Conservation (phyloP, 2,888 invertebrate species). For the Ypsolopha sequella region DNA sequence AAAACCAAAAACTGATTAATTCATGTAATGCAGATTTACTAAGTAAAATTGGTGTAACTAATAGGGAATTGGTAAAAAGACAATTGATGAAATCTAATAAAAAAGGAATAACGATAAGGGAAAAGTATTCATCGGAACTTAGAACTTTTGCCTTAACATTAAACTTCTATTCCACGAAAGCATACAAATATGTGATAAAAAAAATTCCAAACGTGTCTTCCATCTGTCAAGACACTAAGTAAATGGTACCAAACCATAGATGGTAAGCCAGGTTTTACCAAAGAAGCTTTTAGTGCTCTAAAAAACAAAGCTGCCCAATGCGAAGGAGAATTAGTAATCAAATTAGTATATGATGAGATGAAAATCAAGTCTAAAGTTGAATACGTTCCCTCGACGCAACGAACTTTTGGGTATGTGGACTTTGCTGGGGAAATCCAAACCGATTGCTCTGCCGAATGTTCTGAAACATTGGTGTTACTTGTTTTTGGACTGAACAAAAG, state of each 20-base stretch:
- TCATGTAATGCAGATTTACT: background rate
- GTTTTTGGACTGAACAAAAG: slow-evolving; percentile 9
- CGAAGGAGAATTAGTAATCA: background rate
- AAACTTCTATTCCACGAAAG: slow-evolving; percentile 26
- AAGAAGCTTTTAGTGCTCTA: slow-evolving; percentile 16
- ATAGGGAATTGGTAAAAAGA: background rate
- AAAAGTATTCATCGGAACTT: slow-evolving; percentile 15
- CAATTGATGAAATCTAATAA: background rate
- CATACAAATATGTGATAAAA: slow-evolving; percentile 25
- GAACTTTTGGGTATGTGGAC: slow-evolving; percentile 6
- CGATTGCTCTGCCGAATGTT: slow-evolving; percentile 4
- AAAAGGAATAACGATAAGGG: background rate
- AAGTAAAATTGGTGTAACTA: background rate
- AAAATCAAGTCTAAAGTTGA: slow-evolving; percentile 5
- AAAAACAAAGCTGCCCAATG: slow-evolving; percentile 8
- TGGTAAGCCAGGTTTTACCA: slow-evolving; percentile 23
- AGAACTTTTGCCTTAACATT: slow-evolving; percentile 22
- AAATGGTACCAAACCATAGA: slow-evolving; percentile 25
- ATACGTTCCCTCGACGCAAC: slow-evolving; percentile 14
- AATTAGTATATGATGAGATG: background rate
- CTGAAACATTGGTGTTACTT: slow-evolving; percentile 10
- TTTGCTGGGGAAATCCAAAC: slow-evolving; percentile 3
- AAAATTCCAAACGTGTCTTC: slow-evolving; percentile 21
- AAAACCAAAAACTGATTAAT: background rate
- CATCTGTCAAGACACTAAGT: slow-evolving; percentile 21